These are phyloP conservation scores for Oreonectes daqikongensis DNA, from an alignment of 2,797 vertebrate genomes.

Conservation along the genomic window DNA sequence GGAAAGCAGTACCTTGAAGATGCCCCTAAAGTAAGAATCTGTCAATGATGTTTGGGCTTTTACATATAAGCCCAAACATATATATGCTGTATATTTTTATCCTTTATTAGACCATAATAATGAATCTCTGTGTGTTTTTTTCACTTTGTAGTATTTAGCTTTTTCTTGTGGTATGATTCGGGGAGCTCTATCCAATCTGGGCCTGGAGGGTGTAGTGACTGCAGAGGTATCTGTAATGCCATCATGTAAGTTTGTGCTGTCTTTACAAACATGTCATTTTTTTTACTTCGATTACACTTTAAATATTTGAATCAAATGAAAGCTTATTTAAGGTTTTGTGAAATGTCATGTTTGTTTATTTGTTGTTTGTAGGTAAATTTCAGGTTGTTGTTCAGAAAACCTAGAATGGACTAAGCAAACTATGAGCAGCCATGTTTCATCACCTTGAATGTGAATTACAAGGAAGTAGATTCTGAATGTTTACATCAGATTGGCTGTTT, in stretches of 20 bases:
- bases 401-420: conserved; percentile 58
- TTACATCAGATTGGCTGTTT: conserved; percentile 47
- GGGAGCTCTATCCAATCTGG: conserved; percentile 82
- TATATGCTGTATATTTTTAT: too few species aligned
- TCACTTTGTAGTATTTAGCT: conserved; percentile 80
- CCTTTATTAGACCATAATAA: background rate
- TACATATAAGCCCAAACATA: too few species aligned
- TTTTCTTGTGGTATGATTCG: conserved; percentile 86
- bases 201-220: conserved; percentile 83
- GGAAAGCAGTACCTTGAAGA: conserved; percentile 86
- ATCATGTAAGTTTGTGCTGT: conserved; percentile 78
- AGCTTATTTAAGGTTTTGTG: background rate
- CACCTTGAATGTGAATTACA: conserved; percentile 48
- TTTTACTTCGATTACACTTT: background rate
- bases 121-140: conserved; percentile 17
- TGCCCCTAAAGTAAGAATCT: conserved; percentile 79
- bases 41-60: background rate
- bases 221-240: conserved; percentile 84
- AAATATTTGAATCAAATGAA: background rate
- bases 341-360: background rate
- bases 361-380: conserved; percentile 78
- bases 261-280: background rate
- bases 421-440: background rate
- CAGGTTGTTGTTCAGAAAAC: conserved; percentile 83
- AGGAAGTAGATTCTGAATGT: conserved; percentile 36